phyloP scores from a whole-genome alignment of 2,797 vertebrate genomes.

The Leucoraja ocellata region DNA sequence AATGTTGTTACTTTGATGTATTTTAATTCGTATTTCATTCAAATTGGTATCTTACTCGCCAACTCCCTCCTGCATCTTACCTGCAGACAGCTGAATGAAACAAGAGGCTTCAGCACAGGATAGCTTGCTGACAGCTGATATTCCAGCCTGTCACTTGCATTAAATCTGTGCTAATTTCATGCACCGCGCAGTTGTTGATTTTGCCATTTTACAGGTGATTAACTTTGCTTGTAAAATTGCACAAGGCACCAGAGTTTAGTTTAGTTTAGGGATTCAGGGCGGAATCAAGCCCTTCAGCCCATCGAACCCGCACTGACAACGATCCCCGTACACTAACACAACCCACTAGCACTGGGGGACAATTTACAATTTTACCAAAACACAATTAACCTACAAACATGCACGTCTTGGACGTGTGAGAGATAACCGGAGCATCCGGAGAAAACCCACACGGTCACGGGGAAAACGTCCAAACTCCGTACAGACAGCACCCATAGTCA shows the following conservation, averaged over 20 bases:
- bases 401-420: no score
- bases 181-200: slow-evolving; percentile 41
- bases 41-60: neutral
- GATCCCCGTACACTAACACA: no score
- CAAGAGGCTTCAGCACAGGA: slow-evolving; percentile 34
- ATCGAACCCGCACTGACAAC: no score
- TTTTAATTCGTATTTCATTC: neutral
- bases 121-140: slow-evolving; percentile 43
- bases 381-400: no score
- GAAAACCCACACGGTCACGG: no score
- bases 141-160: slow-evolving; percentile 43
- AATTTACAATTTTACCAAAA: no score
- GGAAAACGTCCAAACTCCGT: no score
- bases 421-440: no score
- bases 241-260: neutral
- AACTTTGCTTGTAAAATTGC: neutral
- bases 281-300: no score
- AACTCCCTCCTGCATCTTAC: neutral
- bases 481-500: no score
- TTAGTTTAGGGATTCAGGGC: no score
- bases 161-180: slow-evolving; percentile 42
- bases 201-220: slow-evolving; percentile 38
- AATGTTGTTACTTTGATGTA: neutral
- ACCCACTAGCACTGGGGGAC: no score
- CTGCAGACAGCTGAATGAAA: slow-evolving; percentile 48